Conservation (phyloP, 2,113 vertebrate species). For the Cygnus buccinator region DNA sequence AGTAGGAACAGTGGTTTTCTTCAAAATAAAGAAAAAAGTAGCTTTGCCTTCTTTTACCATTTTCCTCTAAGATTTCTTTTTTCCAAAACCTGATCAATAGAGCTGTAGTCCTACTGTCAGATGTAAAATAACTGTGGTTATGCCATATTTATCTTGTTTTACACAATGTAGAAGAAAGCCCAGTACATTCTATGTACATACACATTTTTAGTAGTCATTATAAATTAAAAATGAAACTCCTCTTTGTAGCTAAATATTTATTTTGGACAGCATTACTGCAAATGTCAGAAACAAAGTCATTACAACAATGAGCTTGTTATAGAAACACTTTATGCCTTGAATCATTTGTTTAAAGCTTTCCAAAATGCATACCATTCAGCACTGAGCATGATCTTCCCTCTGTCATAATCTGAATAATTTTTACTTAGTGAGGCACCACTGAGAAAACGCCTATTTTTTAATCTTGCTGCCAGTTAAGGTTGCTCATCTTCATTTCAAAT, state of each 20-base stretch:
- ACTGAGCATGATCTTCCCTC: background rate
- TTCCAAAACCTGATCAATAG: background rate
- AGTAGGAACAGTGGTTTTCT: background rate
- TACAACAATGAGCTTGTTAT: constrained; percentile 19
- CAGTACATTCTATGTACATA: background rate
- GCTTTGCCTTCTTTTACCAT: background rate
- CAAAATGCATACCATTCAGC: background rate
- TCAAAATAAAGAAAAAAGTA: background rate
- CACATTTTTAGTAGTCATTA: background rate
- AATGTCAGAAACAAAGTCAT: constrained; percentile 23
- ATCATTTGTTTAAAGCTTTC: background rate
- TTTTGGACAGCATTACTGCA: background rate
- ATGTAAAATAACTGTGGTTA: background rate
- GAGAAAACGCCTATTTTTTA: background rate
- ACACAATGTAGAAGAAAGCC: background rate
- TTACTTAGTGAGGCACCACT: background rate
- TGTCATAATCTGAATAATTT: background rate
- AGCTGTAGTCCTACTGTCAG: background rate
- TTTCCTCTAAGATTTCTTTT: background rate
- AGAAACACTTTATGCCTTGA: constrained; percentile 4
- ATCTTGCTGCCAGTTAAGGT: background rate
- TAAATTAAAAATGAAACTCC: constrained; percentile 13
- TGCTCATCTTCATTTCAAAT: background rate
- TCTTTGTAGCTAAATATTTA: constrained; percentile 49
- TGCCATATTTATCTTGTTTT: background rate